Evolutionary conservation across 2,113 vertebrate genomes (phyloP).

Genomic region (Megaptera novaeangliae): DNA sequence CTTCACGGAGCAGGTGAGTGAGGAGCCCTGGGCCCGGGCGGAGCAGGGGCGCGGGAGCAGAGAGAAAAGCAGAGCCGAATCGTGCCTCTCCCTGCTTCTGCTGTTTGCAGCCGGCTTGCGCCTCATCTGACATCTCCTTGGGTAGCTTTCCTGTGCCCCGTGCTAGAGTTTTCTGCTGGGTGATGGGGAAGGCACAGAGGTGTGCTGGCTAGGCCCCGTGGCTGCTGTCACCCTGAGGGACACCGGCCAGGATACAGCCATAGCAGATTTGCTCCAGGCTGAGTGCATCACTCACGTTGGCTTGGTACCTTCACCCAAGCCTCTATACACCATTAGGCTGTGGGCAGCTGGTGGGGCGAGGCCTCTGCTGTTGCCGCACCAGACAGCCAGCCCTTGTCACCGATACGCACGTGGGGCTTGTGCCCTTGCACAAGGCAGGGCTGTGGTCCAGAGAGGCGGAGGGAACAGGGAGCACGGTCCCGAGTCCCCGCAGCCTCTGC

Average conservation of each 20-base stretch:
- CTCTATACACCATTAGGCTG: accelerated
- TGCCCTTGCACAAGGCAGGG: neutral
- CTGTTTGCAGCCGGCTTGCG: accelerated
- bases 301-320: accelerated
- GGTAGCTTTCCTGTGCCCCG: accelerated
- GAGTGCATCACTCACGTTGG: accelerated
- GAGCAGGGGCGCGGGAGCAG: accelerated
- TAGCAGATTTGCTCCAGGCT: accelerated
- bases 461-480: neutral
- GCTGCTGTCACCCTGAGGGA: accelerated
- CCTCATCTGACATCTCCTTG: accelerated
- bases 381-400: neutral
- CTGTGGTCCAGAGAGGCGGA: neutral
- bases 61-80: accelerated
- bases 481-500: accelerated
- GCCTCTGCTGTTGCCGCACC: neutral
- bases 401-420: accelerated
- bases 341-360: neutral
- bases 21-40: accelerated
- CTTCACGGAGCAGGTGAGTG: slow-evolving; percentile 90
- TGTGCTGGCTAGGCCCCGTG: accelerated
- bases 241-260: accelerated
- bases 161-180: accelerated
- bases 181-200: accelerated
- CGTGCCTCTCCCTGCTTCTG: accelerated